These are phyloP conservation scores for Condylura cristata DNA, from an alignment of 2,113 vertebrate genomes.

Conservation along the genomic window DNA sequence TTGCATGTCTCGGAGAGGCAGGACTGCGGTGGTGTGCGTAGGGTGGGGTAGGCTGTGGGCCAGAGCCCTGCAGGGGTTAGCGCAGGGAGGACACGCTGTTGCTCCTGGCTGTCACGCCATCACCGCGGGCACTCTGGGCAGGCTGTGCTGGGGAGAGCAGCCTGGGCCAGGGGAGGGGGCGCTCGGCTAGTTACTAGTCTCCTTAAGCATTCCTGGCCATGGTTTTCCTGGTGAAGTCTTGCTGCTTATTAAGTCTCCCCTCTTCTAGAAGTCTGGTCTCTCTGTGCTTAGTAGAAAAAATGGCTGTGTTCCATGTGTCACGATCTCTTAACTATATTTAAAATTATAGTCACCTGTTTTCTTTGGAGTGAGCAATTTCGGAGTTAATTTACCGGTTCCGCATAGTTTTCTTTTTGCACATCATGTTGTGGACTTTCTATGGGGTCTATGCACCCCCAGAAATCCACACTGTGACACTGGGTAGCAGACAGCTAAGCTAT, in stretches of 20 bases:
- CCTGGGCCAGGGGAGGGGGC: no score
- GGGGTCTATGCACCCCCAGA: not conserved
- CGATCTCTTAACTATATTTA: not conserved
- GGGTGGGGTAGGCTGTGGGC: not conserved
- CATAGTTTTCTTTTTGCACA: not conserved
- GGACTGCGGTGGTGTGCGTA: not conserved
- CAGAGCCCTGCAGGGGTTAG: not conserved
- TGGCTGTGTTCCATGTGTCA: not conserved
- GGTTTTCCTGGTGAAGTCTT: not conserved
- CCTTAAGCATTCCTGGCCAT: not conserved
- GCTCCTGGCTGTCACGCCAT: no score
- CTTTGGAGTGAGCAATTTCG: not conserved
- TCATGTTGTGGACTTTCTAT: not conserved
- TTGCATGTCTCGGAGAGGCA: not conserved
- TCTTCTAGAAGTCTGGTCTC: not conserved
- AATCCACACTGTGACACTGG: not conserved
- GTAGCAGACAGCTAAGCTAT: no score
- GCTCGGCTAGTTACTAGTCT: not conserved
- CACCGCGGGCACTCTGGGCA: no score
- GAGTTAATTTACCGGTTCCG: not conserved
- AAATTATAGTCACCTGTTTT: not conserved
- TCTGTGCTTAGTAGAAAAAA: not conserved
- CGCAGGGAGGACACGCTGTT: not conserved
- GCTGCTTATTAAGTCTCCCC: not conserved
- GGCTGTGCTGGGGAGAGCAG: conserved; percentile 27